Conservation (phyloP, 2,888 invertebrate species). For the Tetanocera ferruginea region DNA sequence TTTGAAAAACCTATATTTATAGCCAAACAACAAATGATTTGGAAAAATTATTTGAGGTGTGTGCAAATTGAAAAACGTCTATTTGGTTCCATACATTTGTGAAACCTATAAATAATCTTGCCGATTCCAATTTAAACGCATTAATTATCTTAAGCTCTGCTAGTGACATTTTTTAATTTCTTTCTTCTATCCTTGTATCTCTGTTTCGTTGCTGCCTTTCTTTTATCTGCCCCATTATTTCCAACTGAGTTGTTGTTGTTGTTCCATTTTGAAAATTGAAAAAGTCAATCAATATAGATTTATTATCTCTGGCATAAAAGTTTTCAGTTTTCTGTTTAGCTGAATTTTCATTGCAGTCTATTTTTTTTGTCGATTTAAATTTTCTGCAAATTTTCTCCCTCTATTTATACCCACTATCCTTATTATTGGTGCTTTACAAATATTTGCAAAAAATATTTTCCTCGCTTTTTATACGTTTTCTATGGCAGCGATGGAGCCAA, state of each 20-base stretch:
- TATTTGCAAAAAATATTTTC: no score
- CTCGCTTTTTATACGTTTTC: no score
- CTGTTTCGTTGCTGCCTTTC: not conserved
- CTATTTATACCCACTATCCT: not conserved
- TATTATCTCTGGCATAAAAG: not conserved
- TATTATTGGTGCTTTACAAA: not conserved
- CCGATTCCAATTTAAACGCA: no score
- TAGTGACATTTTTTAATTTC: not conserved
- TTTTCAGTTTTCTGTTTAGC: not conserved
- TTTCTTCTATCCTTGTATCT: not conserved
- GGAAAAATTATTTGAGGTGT: no score
- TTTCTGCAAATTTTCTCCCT: not conserved
- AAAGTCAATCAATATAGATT: conserved; percentile 21
- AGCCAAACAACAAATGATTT: no score
- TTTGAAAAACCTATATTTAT: no score
- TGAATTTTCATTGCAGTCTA: not conserved
- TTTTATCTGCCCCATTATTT: not conserved
- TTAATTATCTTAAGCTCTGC: no score
- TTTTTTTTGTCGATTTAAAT: not conserved
- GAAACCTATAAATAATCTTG: no score
- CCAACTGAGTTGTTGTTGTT: conserved; percentile 7
- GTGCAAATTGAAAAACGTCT: no score
- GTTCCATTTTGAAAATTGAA: conserved; percentile 23
- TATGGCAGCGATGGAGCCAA: no score
- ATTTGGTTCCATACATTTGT: no score